Base-by-base conservation (phyloP, 2,888 invertebrate genomes). In the Strigamia maritima region DNA sequence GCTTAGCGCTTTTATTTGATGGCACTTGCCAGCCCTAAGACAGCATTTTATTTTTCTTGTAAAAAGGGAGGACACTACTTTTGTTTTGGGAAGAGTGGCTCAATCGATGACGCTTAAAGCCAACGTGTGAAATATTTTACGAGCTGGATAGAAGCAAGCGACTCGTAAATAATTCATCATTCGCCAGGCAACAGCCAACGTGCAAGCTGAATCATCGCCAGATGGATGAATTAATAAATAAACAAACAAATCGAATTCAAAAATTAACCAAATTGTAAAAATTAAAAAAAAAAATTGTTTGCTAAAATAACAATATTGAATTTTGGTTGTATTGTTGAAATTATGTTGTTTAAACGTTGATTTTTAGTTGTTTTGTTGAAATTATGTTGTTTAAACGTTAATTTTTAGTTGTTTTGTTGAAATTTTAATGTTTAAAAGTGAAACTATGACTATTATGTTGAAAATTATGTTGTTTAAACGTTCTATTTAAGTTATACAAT, bases 11-110 rank as follows among this genome's bases (percentile, higher is more conserved):
- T 70, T 70, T 28, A 70, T 24, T 70, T 28, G 70, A 70, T 70
- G 70, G 28, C 24, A 70, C 70, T 28, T 28, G 2, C 70, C n/a
- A 70, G 24, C 70, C 70, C 70, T 28, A 70, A 28, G 70, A 70
- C 70, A 70, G 7, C 70, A 28, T 70, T 70, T 70, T 70, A 70
- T 70, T 70, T 26, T 70, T 70, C 26, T 70, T 70, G 24, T 70
- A 70, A 70, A 70, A 54, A n/a, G n/a, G 54, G 6, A 19, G 54
- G 54, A 54, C 54, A 54, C 54, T 54, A 54, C 54, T 54, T 54
- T 54, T 54, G 54, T 54, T 54, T 54, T 54, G 54, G 54, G 54
- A 19, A n/a, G 54, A 54, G 54, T 54, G 54, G 54, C 54, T 54
- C 54, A 54, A 54, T 54, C 54, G 54, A 54, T 54, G 54, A 54